Evolutionary conservation across 2,797 vertebrate genomes (phyloP).

Genomic region (Glyptemys insculpta): DNA sequence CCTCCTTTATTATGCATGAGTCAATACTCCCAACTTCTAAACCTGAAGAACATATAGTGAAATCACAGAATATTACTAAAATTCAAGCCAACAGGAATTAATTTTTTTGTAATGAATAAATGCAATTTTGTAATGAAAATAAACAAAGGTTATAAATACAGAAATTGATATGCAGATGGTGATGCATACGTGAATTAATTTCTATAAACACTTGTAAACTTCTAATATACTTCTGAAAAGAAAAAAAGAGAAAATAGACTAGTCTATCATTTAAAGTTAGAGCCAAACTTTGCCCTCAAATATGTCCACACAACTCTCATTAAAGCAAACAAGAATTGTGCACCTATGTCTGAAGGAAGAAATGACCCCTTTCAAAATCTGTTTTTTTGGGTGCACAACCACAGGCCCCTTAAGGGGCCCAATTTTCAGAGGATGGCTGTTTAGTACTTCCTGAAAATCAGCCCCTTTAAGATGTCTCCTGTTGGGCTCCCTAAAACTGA

Average conservation of each 20-base stretch:
- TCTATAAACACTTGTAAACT: background rate
- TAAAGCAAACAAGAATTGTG: background rate
- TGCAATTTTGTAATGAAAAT: background rate
- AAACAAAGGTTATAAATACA: background rate
- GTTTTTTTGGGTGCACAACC: background rate
- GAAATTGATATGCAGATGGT: fast-evolving
- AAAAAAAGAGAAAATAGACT: background rate
- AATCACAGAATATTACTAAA: background rate
- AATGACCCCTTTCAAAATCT: background rate
- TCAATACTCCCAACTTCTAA: background rate
- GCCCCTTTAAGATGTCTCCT: background rate
- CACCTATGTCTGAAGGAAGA: background rate
- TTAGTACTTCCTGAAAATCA: background rate
- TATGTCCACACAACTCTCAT: background rate
- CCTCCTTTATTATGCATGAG: background rate
- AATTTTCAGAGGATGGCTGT: background rate
- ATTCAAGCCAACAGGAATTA: background rate
- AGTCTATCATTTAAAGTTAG: background rate
- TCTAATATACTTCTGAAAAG: background rate
- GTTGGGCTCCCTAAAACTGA: background rate
- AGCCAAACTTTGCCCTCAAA: background rate
- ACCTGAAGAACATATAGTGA: background rate
- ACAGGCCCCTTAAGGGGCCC: background rate
- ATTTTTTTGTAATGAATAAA: background rate
- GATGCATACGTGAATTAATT: background rate